Evolutionary conservation across 2,888 invertebrate species (phyloP).

Genomic region (Nasonovia ribisnigri): DNA sequence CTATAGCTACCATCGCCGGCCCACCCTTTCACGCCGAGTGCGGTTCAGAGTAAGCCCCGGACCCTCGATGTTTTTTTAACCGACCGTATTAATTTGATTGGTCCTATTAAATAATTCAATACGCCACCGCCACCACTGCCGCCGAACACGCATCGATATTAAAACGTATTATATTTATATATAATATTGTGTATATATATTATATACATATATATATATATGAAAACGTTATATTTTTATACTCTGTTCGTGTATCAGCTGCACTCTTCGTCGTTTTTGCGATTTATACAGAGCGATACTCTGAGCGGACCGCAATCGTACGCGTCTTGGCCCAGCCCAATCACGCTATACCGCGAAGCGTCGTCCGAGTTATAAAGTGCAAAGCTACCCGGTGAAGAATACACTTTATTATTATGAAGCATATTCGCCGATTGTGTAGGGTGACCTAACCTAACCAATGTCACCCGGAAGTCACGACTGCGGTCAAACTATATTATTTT

Average conservation of each 20-base stretch:
- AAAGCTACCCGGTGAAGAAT: neutral
- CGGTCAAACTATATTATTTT: neutral
- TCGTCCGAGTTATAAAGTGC: neutral
- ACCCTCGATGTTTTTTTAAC: constrained; percentile 64
- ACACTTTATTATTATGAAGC: neutral
- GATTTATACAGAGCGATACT: neutral
- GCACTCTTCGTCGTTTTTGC: neutral
- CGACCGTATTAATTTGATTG: constrained; percentile 64
- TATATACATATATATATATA: neutral
- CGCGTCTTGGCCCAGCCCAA: neutral
- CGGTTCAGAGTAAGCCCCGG: constrained; percentile 15
- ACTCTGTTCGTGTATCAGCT: neutral
- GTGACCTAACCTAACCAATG: neutral
- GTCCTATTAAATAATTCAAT: constrained; percentile 65
- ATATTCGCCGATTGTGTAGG: neutral
- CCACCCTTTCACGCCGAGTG: neutral
- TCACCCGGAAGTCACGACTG: neutral
- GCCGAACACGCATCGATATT: constrained; percentile 29
- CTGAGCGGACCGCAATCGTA: neutral
- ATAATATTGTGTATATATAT: neutral
- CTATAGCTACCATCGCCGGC: neutral
- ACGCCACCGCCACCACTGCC: neutral
- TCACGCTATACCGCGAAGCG: neutral
- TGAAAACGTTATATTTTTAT: neutral
- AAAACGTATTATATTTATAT: neutral